Percentiles rank a stretch among this genome's conserved stretches.
Conservation (phyloP, 2,113 vertebrate species). For the Mormyrus lacerda region DNA sequence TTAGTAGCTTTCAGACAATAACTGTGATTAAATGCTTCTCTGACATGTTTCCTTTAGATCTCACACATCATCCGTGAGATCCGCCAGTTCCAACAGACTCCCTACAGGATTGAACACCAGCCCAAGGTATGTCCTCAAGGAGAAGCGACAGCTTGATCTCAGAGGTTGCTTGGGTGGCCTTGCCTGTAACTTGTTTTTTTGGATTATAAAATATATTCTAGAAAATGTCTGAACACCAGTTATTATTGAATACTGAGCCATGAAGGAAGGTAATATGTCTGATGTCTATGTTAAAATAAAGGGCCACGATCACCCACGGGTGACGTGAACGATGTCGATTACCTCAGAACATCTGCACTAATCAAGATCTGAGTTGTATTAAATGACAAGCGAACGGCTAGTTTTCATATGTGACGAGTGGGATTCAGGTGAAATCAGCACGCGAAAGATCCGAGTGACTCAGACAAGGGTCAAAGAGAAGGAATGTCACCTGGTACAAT, state of each 20-base stretch:
- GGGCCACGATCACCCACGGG: background rate
- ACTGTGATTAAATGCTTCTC: background rate
- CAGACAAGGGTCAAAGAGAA: background rate
- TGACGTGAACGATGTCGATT: background rate
- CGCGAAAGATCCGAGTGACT: background rate
- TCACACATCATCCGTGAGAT: constrained; percentile 85
- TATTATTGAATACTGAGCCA: background rate
- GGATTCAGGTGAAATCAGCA: background rate
- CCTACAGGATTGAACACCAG: constrained; percentile 79
- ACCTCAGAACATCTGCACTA: background rate
- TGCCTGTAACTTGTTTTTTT: background rate
- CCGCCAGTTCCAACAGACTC: constrained; percentile 81
- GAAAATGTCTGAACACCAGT: background rate
- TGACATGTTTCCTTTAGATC: constrained; percentile 54
- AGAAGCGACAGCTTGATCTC: background rate
- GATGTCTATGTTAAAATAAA: background rate
- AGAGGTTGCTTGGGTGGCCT: background rate
- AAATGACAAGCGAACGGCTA: background rate
- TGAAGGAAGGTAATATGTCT: background rate
- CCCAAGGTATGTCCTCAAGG: constrained; percentile 63
- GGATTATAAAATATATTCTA: background rate
- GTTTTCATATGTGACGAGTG: background rate
- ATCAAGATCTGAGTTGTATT: background rate
- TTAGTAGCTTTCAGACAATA: background rate
- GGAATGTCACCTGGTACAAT: background rate